A percentile compares a stretch with the other conserved stretches of the same genome.
Conservation (phyloP, 2,797 vertebrate species). For the Xenopus petersii region DNA sequence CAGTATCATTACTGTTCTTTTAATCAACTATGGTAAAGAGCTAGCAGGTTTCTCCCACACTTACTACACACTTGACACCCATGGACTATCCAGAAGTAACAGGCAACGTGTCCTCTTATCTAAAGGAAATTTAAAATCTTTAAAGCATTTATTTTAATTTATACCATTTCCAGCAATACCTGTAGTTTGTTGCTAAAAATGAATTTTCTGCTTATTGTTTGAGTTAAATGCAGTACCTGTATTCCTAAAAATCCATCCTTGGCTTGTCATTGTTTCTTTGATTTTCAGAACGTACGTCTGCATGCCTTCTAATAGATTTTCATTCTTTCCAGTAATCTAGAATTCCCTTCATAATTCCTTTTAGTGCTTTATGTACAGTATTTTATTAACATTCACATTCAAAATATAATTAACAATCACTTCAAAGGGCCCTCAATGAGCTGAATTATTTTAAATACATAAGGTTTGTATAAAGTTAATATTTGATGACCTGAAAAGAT, state of each 20-base stretch:
- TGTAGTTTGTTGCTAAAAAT: too few species aligned
- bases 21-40: too few species aligned
- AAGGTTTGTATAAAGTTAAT: slow-evolving; percentile 24
- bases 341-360: slow-evolving; percentile 30
- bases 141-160: too few species aligned
- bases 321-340: slow-evolving; percentile 28
- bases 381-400: slow-evolving; percentile 22
- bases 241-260: slow-evolving; percentile 23
- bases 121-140: too few species aligned
- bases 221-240: background rate
- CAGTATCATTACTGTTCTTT: too few species aligned
- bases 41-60: too few species aligned
- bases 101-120: too few species aligned
- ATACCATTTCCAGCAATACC: too few species aligned
- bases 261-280: slow-evolving; percentile 18
- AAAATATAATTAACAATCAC: slow-evolving; percentile 31
- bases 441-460: slow-evolving; percentile 20
- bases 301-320: slow-evolving; percentile 9
- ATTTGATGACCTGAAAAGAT: slow-evolving; percentile 20
- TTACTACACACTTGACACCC: too few species aligned
- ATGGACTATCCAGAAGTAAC: too few species aligned
- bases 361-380: slow-evolving; percentile 11
- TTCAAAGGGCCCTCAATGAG: slow-evolving; percentile 6
- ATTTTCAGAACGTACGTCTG: slow-evolving; percentile 2
- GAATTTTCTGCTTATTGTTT: background rate